Conservation (phyloP, 2,113 vertebrate genomes). For the Aramus guarauna region DNA sequence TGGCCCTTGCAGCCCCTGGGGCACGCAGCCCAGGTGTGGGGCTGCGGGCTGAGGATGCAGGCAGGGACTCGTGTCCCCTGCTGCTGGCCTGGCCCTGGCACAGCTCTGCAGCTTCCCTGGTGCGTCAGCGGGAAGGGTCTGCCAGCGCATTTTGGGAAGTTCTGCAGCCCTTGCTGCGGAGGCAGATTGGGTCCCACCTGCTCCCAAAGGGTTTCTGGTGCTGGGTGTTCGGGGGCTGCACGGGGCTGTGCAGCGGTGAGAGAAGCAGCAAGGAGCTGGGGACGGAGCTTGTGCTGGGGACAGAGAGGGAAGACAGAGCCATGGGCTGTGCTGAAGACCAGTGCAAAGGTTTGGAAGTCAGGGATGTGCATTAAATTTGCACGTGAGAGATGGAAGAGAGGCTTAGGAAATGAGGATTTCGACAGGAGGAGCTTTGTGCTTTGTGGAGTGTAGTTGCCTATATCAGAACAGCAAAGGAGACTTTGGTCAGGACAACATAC, state of each 20-base stretch:
- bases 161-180: accelerated
- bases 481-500: background rate
- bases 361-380: background rate
- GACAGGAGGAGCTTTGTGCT: background rate
- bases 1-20: accelerated
- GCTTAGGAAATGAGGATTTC: background rate
- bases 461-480: background rate
- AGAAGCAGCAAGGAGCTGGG: background rate
- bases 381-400: background rate
- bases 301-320: background rate
- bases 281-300: too few species aligned
- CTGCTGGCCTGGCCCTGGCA: accelerated
- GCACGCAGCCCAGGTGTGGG: accelerated
- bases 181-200: background rate
- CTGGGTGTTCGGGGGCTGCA: background rate
- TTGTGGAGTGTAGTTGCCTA: background rate
- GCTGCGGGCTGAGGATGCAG: background rate
- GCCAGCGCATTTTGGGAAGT: background rate
- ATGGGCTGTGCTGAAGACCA: background rate
- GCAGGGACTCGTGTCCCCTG: accelerated
- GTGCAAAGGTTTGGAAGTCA: background rate
- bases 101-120: background rate
- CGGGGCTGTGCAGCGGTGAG: too few species aligned
- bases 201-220: background rate
- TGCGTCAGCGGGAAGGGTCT: accelerated